Percentiles rank a stretch among this genome's conserved stretches.
Evolutionary conservation across 2,888 invertebrate genomes (phyloP).

Genomic region (Aethes cnicana): DNA sequence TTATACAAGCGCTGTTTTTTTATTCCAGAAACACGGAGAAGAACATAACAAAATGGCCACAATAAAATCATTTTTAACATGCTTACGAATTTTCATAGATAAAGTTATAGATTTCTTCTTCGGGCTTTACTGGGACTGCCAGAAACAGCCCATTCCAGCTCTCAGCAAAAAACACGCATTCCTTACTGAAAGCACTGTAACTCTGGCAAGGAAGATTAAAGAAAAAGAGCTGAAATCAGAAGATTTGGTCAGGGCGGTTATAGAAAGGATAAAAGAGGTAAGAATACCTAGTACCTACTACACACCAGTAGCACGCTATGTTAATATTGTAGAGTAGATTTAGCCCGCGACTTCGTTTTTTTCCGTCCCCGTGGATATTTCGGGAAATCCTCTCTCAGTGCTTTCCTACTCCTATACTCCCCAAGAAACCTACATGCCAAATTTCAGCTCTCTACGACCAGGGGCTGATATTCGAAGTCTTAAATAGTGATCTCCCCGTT

Average conservation of each 20-base stretch:
- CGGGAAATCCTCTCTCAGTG: too few relatives aligned
- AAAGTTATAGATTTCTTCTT: constrained; percentile 65
- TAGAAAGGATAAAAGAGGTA: constrained; percentile 89
- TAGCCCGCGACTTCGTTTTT: too few relatives aligned
- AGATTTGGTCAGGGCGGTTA: constrained; percentile 87
- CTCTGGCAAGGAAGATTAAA: constrained; percentile 86
- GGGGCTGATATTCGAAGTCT: too few relatives aligned
- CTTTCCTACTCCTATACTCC: too few relatives aligned
- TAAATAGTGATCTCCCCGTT: too few relatives aligned
- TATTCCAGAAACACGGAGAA: constrained; percentile 6
- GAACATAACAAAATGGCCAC: constrained; percentile 30
- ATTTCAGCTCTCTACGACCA: too few relatives aligned
- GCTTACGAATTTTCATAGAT: constrained; percentile 56
- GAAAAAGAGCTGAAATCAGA: constrained; percentile 84
- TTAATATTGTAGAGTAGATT: too few relatives aligned
- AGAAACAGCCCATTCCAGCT: constrained; percentile 56
- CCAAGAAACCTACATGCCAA: too few relatives aligned
- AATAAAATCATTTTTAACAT: constrained; percentile 47
- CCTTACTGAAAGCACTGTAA: constrained; percentile 83
- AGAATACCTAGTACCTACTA: too few relatives aligned
- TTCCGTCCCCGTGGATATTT: too few relatives aligned
- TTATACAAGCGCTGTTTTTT: too few relatives aligned
- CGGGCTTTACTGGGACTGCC: constrained; percentile 67
- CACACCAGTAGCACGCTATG: too few relatives aligned
- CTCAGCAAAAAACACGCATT: constrained; percentile 60